Conservation (phyloP, 2,113 vertebrate genomes). For the Marmota flaviventris region DNA sequence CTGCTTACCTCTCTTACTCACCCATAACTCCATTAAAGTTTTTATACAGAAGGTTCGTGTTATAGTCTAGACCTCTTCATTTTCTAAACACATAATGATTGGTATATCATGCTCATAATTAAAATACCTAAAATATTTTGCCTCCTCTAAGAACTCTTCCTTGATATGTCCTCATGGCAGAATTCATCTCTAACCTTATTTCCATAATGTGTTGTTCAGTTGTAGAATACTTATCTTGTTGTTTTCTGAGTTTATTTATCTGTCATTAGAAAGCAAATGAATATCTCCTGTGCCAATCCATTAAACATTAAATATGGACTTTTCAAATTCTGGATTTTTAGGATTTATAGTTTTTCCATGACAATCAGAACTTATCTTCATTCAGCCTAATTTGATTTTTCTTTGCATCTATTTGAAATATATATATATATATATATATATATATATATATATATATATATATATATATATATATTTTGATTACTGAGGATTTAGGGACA, state of each 20-base stretch:
- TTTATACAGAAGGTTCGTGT: neutral
- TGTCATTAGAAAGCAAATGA: neutral
- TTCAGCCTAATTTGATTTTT: slow-evolving; percentile 9
- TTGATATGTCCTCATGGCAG: neutral
- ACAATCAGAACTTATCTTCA: neutral
- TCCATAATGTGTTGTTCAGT: neutral
- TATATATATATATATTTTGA: too few species aligned
- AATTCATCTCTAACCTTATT: neutral
- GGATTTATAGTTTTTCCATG: neutral
- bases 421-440: too few species aligned
- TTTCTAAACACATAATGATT: neutral
- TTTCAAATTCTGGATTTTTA: neutral
- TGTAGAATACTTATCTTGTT: neutral
- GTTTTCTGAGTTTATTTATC: neutral
- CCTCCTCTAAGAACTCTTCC: neutral
- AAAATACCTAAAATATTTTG: neutral
- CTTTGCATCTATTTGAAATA: neutral
- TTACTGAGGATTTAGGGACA: too few species aligned
- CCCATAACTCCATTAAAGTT: neutral
- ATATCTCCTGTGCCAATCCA: neutral
- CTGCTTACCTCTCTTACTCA: neutral
- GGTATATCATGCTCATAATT: neutral
- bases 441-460: too few species aligned
- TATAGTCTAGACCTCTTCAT: neutral
- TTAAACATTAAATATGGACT: neutral